phyloP scores from a whole-genome alignment of 2,113 vertebrate genomes.

The Oryzias javanicus region DNA sequence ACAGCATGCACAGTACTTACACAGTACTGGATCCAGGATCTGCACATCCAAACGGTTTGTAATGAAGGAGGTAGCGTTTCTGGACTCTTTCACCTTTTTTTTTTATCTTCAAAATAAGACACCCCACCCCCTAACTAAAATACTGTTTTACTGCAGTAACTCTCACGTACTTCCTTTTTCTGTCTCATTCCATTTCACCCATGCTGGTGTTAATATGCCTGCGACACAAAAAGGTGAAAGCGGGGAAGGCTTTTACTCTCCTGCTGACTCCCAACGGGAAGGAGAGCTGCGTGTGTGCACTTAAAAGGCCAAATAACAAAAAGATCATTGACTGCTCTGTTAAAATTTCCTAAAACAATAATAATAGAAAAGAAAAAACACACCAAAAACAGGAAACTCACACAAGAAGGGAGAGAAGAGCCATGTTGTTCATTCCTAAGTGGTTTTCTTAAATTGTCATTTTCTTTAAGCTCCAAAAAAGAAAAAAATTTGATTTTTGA shows the following conservation, averaged over 20 bases:
- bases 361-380: too few relatives aligned
- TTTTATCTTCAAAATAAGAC: slow-evolving; percentile 1
- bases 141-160: not conserved
- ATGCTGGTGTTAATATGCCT: slow-evolving; percentile 23
- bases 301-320: too few relatives aligned
- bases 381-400: too few relatives aligned
- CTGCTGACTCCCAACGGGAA: slow-evolving; percentile 15
- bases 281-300: slow-evolving; percentile 4
- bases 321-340: too few relatives aligned
- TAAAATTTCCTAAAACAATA: too few relatives aligned
- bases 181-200: slow-evolving; percentile 8
- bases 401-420: too few relatives aligned
- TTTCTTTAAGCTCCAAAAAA: too few relatives aligned
- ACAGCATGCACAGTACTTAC: not conserved
- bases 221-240: slow-evolving; percentile 18
- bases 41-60: not conserved
- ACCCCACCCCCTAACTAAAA: not conserved
- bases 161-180: slow-evolving; percentile 11
- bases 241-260: slow-evolving; percentile 27
- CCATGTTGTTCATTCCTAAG: too few relatives aligned
- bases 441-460: too few relatives aligned
- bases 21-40: slow-evolving; percentile 5
- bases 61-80: not conserved
- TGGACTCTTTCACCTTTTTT: not conserved
- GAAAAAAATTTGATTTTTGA: too few relatives aligned